Conservation (phyloP, 2,888 invertebrate species). For the Blastobasis adustella region DNA sequence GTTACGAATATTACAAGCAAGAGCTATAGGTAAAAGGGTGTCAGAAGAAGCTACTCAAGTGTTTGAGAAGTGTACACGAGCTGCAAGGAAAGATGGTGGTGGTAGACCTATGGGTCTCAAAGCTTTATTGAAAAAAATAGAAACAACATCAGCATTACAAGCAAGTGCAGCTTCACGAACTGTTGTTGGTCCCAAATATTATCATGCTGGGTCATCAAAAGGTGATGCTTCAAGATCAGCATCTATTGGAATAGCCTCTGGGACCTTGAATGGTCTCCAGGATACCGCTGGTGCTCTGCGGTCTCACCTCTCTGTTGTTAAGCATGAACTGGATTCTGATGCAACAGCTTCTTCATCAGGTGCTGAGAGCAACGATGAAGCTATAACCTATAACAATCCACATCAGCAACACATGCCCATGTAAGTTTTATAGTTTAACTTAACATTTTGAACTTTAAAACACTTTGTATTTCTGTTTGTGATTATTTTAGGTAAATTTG, state of each 20-base stretch:
- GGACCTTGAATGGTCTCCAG: constrained; percentile 80
- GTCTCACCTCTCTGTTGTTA: constrained; percentile 82
- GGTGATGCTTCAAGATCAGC: constrained; percentile 85
- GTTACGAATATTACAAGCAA: constrained; percentile 83
- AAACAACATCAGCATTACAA: constrained; percentile 58
- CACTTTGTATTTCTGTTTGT: neutral
- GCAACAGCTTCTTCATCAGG: constrained; percentile 96
- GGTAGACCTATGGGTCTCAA: constrained; percentile 60
- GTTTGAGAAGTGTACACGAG: constrained; percentile 82
- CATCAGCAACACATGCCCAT: constrained; percentile 85
- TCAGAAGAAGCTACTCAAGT: constrained; percentile 82
- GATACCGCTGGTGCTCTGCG: constrained; percentile 83
- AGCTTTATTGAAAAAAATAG: constrained; percentile 58
- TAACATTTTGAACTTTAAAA: neutral
- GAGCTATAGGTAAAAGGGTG: constrained; percentile 83
- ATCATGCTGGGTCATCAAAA: constrained; percentile 78
- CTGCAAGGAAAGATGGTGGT: constrained; percentile 76
- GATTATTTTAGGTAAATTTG: neutral
- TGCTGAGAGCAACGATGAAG: constrained; percentile 95
- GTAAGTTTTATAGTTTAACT: constrained; percentile 74
- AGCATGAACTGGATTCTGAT: constrained; percentile 90
- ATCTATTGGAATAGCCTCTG: constrained; percentile 71
- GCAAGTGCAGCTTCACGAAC: constrained; percentile 55
- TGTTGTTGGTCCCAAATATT: constrained; percentile 55
- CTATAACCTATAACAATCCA: constrained; percentile 84